These are phyloP conservation scores for Catharus bicknelli DNA, from an alignment of 2,113 vertebrate genomes.

Conservation along the genomic window DNA sequence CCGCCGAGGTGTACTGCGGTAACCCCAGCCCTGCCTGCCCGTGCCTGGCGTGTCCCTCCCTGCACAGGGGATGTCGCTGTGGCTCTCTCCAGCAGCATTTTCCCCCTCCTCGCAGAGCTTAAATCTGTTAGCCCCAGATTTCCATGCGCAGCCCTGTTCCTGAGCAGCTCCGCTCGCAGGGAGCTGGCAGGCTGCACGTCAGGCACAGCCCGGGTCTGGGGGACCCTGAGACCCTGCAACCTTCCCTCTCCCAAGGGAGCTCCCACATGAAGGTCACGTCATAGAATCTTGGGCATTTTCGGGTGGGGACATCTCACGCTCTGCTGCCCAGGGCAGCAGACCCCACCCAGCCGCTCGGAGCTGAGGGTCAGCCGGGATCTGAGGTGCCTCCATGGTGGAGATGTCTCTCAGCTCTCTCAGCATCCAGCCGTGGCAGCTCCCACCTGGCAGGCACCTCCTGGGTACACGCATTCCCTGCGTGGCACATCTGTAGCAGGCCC, in stretches of 20 bases:
- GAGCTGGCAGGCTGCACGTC: rapidly evolving
- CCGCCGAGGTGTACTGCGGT: rapidly evolving
- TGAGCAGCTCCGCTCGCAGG: rapidly evolving
- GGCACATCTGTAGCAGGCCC: neutral
- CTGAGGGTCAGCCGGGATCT: neutral
- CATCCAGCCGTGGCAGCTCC: rapidly evolving
- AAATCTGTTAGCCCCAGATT: neutral
- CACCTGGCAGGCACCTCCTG: neutral
- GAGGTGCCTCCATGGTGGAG: rapidly evolving
- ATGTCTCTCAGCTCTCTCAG: neutral
- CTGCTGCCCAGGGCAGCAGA: rapidly evolving
- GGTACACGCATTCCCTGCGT: neutral
- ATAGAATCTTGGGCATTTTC: rapidly evolving
- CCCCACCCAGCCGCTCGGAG: rapidly evolving
- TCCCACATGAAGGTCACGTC: neutral
- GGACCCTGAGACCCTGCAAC: neutral
- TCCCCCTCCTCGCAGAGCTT: neutral
- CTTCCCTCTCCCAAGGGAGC: neutral
- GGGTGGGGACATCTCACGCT: neutral
- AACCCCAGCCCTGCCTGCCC: neutral
- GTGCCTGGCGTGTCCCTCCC: neutral
- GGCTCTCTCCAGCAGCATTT: neutral
- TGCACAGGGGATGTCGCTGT: neutral
- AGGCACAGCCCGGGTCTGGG: neutral
- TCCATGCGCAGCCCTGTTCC: rapidly evolving